Conservation (phyloP, 2,113 vertebrate species). For the Callorhinus ursinus region DNA sequence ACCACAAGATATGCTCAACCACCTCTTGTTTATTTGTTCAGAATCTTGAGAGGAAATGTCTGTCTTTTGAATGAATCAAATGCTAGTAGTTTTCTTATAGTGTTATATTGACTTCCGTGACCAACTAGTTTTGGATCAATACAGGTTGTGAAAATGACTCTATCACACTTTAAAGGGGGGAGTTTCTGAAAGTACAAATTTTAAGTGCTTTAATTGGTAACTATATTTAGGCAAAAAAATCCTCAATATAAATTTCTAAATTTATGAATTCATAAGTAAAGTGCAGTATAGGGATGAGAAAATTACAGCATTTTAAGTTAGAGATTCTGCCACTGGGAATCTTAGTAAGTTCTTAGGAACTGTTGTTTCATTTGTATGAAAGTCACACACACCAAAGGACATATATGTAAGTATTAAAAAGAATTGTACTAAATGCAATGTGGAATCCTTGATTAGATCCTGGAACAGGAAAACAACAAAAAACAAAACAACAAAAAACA, state of each 20-base stretch:
- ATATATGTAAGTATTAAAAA: neutral
- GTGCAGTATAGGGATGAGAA: neutral
- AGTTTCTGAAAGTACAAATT: neutral
- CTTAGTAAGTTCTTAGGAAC: neutral
- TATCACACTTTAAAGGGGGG: neutral
- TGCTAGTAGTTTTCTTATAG: neutral
- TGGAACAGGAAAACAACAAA: neutral
- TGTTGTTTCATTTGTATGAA: neutral
- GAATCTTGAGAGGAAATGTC: neutral
- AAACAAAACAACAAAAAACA: neutral
- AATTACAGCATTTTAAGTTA: neutral
- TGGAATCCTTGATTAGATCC: neutral
- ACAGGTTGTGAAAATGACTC: neutral
- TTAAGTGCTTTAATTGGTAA: neutral
- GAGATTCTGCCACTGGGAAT: neutral
- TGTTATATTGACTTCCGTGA: neutral
- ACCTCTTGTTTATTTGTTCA: neutral
- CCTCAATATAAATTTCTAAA: neutral
- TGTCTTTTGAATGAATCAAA: neutral
- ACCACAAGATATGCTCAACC: neutral
- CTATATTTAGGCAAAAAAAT: constrained; percentile 29
- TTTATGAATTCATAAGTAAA: neutral
- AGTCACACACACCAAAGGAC: neutral
- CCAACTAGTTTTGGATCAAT: neutral
- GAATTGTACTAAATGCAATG: neutral